Percentiles rank a stretch among this genome's conserved stretches.
Conservation (phyloP, 2,113 vertebrate genomes). For the Pygathrix nemaeus region DNA sequence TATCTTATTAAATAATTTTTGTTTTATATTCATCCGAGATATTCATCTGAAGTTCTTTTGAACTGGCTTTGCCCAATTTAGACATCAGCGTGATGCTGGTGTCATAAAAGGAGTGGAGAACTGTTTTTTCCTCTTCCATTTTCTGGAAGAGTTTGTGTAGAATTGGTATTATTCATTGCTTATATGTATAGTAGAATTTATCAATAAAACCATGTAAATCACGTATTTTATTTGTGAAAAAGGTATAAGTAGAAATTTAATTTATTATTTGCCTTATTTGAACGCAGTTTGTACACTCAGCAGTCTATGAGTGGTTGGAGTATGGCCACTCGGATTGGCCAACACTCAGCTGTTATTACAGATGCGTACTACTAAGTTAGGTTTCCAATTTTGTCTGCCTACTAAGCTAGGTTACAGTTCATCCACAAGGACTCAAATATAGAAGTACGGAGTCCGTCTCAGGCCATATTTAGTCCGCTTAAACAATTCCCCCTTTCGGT, state of each 20-base stretch:
- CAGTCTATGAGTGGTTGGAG: too few species aligned
- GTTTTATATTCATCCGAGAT: not conserved
- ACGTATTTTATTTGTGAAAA: not conserved
- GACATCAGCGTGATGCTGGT: not conserved
- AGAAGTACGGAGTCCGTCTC: too few species aligned
- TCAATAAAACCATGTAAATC: not conserved
- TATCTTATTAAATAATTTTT: not conserved
- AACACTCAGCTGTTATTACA: too few species aligned
- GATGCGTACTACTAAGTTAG: too few species aligned
- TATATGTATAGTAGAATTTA: not conserved
- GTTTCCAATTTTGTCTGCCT: too few species aligned
- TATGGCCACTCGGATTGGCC: too few species aligned
- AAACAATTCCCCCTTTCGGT: too few species aligned
- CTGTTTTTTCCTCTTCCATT: not conserved
- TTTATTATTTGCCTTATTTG: too few species aligned
- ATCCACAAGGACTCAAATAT: too few species aligned
- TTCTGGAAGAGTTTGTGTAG: not conserved
- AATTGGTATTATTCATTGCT: not conserved
- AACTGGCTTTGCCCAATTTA: not conserved
- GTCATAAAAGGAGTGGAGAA: not conserved
- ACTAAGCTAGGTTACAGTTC: too few species aligned
- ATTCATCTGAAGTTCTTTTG: not conserved
- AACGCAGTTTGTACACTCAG: too few species aligned
- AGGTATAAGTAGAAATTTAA: not conserved
- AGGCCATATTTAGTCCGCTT: too few species aligned